Evolutionary conservation across 2,797 vertebrate species (phyloP).

Genomic region (Cryptoblepharus egeriae): DNA sequence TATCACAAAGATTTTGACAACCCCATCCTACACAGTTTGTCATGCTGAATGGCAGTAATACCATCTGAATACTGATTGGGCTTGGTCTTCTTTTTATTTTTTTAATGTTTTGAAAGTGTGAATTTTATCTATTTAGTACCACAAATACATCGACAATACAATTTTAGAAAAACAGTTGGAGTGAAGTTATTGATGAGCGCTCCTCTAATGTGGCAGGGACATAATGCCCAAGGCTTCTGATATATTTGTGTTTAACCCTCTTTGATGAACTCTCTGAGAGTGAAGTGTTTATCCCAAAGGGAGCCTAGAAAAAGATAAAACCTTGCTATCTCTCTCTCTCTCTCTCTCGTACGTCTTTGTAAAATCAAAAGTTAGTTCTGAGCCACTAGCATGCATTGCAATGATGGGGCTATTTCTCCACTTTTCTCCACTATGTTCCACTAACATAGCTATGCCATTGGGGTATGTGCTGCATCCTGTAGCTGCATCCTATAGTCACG

Average conservation of each 20-base stretch:
- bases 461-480: too few relatives aligned
- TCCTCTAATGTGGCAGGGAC: slow-evolving; percentile 26
- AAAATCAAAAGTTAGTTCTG: slow-evolving; percentile 48
- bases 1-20: slow-evolving; percentile 67
- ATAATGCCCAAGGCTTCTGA: slow-evolving; percentile 24
- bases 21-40: slow-evolving; percentile 68
- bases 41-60: slow-evolving; percentile 63
- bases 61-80: slow-evolving; percentile 68
- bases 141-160: slow-evolving; percentile 53
- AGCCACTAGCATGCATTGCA: background rate
- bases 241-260: slow-evolving; percentile 50
- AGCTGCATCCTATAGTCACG: too few relatives aligned
- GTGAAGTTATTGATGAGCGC: slow-evolving; percentile 42
- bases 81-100: slow-evolving; percentile 50
- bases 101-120: slow-evolving; percentile 51
- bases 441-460: too few relatives aligned
- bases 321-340: too few relatives aligned
- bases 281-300: slow-evolving; percentile 46
- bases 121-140: slow-evolving; percentile 67
- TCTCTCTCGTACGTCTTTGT: background rate
- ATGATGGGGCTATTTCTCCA: background rate
- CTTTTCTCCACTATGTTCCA: too few relatives aligned
- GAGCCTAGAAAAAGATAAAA: slow-evolving; percentile 10
- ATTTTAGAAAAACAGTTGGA: slow-evolving; percentile 56
- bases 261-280: slow-evolving; percentile 45